These are phyloP conservation scores for Parochlus steinenii DNA, from an alignment of 2,888 invertebrate genomes.

Conservation along the genomic window DNA sequence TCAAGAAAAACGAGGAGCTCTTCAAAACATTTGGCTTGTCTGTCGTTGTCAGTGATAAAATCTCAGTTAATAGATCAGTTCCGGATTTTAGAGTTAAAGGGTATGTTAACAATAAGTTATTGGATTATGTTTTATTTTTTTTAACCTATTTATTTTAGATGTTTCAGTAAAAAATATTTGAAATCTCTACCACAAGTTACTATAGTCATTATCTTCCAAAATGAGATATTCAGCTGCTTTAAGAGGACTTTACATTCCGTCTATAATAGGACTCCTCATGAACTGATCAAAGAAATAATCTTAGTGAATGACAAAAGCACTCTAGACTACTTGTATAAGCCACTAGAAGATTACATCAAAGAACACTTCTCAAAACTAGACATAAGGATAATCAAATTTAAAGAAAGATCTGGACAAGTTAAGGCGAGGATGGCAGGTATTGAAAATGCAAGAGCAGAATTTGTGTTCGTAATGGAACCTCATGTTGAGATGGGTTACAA, in stretches of 20 bases:
- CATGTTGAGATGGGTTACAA: conserved; percentile 82
- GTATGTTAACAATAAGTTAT: too few species aligned
- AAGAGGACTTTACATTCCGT: conserved; percentile 59
- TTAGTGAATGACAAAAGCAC: conserved; percentile 77
- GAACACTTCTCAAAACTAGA: conserved; percentile 56
- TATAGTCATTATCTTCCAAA: conserved; percentile 1
- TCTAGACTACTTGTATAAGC: conserved; percentile 49
- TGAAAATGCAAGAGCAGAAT: conserved; percentile 52
- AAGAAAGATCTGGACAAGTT: conserved; percentile 65
- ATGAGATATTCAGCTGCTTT: conserved; percentile 1
- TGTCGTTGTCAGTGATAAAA: conserved; percentile 7
- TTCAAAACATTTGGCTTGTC: conserved; percentile 4
- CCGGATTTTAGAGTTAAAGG: conserved; percentile 9
- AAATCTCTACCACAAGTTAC: conserved; percentile 1
- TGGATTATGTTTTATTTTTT: too few species aligned
- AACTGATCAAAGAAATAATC: conserved; percentile 69
- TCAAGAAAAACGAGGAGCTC: neutral
- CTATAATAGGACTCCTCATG: conserved; percentile 60
- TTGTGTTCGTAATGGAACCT: conserved; percentile 79
- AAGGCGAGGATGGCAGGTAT: conserved; percentile 76
- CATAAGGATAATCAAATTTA: conserved; percentile 52
- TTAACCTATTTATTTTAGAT: too few species aligned
- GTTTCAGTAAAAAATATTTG: conserved; percentile 1
- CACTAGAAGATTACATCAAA: conserved; percentile 58
- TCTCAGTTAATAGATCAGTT: conserved; percentile 6